Percentiles rank a stretch among this genome's conserved stretches.
These are phyloP conservation scores for Chrysodeixis includens DNA, from an alignment of 2,888 invertebrate species.

Conservation along the genomic window DNA sequence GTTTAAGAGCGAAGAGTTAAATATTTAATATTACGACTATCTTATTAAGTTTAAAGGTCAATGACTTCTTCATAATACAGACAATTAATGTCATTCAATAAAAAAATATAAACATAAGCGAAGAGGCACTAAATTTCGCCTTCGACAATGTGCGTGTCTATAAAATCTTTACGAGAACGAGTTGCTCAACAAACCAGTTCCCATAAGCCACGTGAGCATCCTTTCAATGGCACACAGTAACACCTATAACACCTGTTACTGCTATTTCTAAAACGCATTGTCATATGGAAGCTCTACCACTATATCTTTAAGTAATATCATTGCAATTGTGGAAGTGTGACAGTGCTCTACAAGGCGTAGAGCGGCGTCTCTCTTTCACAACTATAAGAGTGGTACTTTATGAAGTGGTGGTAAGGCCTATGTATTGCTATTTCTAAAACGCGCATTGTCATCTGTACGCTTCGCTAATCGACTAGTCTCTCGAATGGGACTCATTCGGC, in stretches of 20 bases:
- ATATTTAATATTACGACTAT: neutral
- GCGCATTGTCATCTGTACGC: conserved; percentile 15
- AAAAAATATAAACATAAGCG: neutral
- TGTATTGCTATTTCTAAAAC: conserved; percentile 22
- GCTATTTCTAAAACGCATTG: conserved; percentile 22
- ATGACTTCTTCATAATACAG: neutral
- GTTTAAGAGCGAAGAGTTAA: neutral
- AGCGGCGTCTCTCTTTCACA: too few relatives aligned
- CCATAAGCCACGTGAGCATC: conserved; percentile 9
- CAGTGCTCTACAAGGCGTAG: too few relatives aligned
- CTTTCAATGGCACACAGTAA: conserved; percentile 11
- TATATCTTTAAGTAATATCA: too few relatives aligned
- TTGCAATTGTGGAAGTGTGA: too few relatives aligned
- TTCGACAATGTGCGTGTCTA: neutral
- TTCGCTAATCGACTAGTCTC: conserved; percentile 10
- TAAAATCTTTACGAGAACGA: neutral
- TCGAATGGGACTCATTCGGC: conserved; percentile 25
- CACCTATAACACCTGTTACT: conserved; percentile 26
- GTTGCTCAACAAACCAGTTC: conserved; percentile 1
- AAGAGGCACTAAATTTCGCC: neutral
- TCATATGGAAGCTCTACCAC: conserved; percentile 11
- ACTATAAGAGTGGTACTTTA: too few relatives aligned
- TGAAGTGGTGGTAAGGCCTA: too few relatives aligned
- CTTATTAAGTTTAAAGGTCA: neutral
- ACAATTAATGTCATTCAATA: neutral